phyloP scores from a whole-genome alignment of 2,113 vertebrate species.

The Pseudolaguvia tuberculata region DNA sequence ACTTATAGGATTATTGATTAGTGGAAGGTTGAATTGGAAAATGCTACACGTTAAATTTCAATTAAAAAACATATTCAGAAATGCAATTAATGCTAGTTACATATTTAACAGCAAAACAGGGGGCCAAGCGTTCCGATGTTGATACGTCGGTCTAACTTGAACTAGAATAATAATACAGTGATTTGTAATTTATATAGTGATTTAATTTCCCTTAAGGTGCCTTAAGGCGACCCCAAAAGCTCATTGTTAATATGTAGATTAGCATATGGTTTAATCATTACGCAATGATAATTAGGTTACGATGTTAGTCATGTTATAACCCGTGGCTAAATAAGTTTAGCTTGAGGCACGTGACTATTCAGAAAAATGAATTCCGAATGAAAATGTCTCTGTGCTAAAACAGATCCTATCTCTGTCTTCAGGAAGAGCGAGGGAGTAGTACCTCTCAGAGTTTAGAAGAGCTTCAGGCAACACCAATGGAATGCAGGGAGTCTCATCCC shows the following conservation, averaged over 20 bases:
- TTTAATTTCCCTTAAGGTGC: conserved; percentile 9
- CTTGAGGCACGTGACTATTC: not conserved
- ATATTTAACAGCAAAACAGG: not conserved
- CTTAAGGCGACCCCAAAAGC: not conserved
- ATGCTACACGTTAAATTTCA: no score
- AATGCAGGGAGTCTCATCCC: conserved; percentile 36
- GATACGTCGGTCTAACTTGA: not conserved
- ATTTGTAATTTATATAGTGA: no score
- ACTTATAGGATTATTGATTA: not conserved
- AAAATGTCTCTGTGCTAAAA: not conserved
- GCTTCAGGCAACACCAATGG: conserved; percentile 36
- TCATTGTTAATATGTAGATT: not conserved
- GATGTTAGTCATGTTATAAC: not conserved
- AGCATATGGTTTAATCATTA: conserved; percentile 3
- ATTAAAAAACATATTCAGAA: no score
- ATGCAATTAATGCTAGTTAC: no score
- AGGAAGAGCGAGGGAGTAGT: conserved; percentile 60
- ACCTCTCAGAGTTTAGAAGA: conserved; percentile 64
- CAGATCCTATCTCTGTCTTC: not conserved
- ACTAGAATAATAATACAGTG: conserved; percentile 12
- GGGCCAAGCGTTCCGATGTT: not conserved
- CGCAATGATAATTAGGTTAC: conserved; percentile 13
- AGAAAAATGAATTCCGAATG: not conserved
- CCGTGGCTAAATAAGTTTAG: not conserved
- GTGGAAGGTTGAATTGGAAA: no score